Evolutionary conservation across 2,888 invertebrate genomes (phyloP).

Genomic region (Campoplex nolae): DNA sequence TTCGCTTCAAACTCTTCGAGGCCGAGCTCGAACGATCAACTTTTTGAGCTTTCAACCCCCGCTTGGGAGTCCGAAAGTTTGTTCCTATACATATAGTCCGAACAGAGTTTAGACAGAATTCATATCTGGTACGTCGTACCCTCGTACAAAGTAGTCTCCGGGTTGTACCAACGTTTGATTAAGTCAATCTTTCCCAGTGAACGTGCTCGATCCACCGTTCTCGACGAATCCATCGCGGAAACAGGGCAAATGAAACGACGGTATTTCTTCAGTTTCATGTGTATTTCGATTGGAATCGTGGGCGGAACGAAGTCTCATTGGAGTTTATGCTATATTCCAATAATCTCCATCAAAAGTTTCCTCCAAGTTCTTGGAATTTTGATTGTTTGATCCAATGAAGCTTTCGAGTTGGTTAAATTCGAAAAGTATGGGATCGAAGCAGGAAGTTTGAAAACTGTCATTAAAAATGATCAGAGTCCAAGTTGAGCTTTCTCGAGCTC

Average conservation of each 20-base stretch:
- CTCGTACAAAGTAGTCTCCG: slow-evolving; percentile 8
- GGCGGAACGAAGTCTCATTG: not conserved
- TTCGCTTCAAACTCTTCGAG: not conserved
- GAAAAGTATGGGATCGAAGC: not conserved
- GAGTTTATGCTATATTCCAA: not conserved
- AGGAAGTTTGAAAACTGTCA: not conserved
- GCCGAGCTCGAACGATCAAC: slow-evolving; percentile 44
- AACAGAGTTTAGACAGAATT: slow-evolving; percentile 31
- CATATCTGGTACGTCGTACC: slow-evolving; percentile 31
- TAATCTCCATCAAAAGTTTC: not conserved
- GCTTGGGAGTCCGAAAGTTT: slow-evolving; percentile 24
- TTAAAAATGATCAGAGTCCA: not conserved
- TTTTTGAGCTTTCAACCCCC: slow-evolving; percentile 53
- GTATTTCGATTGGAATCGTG: not conserved
- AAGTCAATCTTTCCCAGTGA: slow-evolving; percentile 7
- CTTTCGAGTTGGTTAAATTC: not conserved
- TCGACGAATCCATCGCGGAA: not conserved
- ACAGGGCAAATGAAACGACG: not conserved
- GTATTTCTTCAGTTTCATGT: not conserved
- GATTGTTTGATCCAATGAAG: not conserved
- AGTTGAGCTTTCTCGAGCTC: not conserved
- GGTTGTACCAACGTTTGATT: slow-evolving; percentile 41
- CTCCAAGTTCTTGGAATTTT: not conserved
- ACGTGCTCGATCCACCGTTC: slow-evolving; percentile 19
- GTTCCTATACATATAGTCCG: not conserved